Base-by-base conservation (phyloP, 2,888 invertebrate genomes). In the Elegia similella region DNA sequence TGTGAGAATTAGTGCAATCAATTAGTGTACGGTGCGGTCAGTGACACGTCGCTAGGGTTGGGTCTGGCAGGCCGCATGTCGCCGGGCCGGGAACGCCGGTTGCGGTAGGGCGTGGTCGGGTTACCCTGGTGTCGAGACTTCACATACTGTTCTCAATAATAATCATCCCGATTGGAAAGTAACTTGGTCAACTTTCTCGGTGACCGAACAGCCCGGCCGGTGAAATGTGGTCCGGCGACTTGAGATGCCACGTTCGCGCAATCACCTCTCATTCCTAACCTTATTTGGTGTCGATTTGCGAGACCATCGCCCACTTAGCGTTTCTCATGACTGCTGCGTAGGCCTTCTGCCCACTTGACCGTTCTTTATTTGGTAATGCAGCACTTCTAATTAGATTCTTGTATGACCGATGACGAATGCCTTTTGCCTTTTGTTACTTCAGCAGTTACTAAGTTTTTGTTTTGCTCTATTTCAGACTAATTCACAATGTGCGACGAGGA, bases 401-500 rank as follows among this genome's bases (percentile, higher is more conserved):
- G 16, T 34, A 43, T 55, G 55, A 43, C 52, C 57, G 46, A 63
- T 57, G 54, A 63, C 63, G 64, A 63, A 53, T 43, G 30, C 30
- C 60, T 60, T n/a, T 58, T 34, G 30, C 52, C 57, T 34, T 50
- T 32, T 10, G 38, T 52, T 38, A n/a, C 12, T 57, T 50, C 15
- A 13, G 13, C 13, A 29, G 6, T 52, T 42, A 48, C 17, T 42
- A 57, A 55, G 34, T 47, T 68, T 66, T 64, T 58, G 57, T 62
- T 66, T 62, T 64, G 64, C 64, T 73, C 62, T 59, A 65, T 83
- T 84, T 54, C 83, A 88, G 87, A 86, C 82, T 87, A 88, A 87
- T 78, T 83, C 78, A 88, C 62, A 80, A 88, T 88, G 88, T 88
- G 88, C 79, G 88, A 88, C 87, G 88, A 86, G 56, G 96, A 97